Conservation (phyloP, 2,888 invertebrate species). For the Abrostola triplasia region DNA sequence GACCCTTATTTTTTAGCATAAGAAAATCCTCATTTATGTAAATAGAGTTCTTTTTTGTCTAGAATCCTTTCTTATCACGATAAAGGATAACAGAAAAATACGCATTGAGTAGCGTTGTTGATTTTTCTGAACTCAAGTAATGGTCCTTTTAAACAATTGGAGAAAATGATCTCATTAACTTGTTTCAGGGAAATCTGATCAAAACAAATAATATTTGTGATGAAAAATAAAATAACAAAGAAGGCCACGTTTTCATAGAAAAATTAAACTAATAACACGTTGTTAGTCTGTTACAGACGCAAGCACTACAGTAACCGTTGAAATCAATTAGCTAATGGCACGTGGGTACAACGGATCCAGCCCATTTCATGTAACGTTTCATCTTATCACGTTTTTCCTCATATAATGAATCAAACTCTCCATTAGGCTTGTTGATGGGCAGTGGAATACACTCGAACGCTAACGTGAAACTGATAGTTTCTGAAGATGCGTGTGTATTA, state of each 20-base stretch:
- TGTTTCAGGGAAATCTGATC: neutral
- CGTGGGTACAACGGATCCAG: constrained; percentile 1
- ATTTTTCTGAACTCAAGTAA: too few relatives aligned
- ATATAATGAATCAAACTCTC: neutral
- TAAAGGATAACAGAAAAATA: too few relatives aligned
- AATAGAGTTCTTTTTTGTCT: too few relatives aligned
- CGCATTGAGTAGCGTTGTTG: too few relatives aligned
- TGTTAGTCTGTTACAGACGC: neutral
- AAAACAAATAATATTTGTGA: neutral
- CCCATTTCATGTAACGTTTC: constrained; percentile 6
- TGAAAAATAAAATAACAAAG: neutral
- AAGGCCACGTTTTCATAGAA: neutral
- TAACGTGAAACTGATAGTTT: neutral
- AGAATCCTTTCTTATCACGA: too few relatives aligned
- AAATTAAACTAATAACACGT: neutral
- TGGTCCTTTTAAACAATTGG: too few relatives aligned
- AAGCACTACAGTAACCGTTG: neutral
- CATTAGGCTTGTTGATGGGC: constrained; percentile 1
- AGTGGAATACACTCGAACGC: neutral
- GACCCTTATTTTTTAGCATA: too few relatives aligned
- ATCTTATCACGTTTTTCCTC: constrained; percentile 6
- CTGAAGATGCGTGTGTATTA: neutral
- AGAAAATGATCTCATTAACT: too few relatives aligned
- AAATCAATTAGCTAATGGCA: constrained; percentile 7
- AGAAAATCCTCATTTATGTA: too few relatives aligned